These are phyloP conservation scores for Agrilus mali DNA, from an alignment of 2,888 invertebrate genomes.

Conservation along the genomic window DNA sequence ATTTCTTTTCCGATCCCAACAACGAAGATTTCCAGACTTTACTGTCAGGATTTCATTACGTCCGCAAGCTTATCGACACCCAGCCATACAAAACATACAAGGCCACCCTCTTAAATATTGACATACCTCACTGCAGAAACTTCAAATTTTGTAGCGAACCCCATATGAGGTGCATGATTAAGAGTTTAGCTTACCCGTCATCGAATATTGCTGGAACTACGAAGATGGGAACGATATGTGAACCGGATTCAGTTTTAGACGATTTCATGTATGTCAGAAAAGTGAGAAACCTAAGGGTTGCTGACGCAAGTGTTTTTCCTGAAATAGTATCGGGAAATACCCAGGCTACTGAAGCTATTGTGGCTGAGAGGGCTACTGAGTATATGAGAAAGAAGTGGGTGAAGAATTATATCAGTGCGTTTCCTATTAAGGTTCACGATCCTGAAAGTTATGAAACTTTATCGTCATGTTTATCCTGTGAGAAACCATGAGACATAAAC, in stretches of 20 bases:
- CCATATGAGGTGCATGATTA: slow-evolving; percentile 43
- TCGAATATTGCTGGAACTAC: slow-evolving; percentile 20
- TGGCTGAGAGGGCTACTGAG: slow-evolving; percentile 40
- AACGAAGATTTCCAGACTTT: slow-evolving; percentile 39
- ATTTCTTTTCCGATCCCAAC: slow-evolving; percentile 42
- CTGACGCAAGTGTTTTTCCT: slow-evolving; percentile 34
- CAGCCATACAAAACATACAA: slow-evolving; percentile 27
- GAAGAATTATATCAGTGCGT: no score
- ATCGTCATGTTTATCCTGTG: no score
- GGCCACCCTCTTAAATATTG: slow-evolving; percentile 28
- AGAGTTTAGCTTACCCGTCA: slow-evolving; percentile 10
- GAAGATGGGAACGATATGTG: slow-evolving; percentile 22
- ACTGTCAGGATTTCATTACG: slow-evolving; percentile 37
- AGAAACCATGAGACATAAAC: no score
- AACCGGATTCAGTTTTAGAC: slow-evolving; percentile 24
- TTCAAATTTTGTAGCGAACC: slow-evolving; percentile 27
- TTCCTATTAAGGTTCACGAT: no score
- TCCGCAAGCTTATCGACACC: slow-evolving; percentile 30
- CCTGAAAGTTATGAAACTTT: no score
- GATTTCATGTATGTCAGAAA: slow-evolving; percentile 30
- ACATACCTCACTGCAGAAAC: slow-evolving; percentile 29
- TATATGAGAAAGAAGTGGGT: slow-evolving; percentile 29
- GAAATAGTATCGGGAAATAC: slow-evolving; percentile 30
- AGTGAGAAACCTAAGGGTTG: slow-evolving; percentile 33
- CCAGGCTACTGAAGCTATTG: slow-evolving; percentile 42